phyloP scores from a whole-genome alignment of 2,888 invertebrate genomes.

The Apocheima hispidaria region DNA sequence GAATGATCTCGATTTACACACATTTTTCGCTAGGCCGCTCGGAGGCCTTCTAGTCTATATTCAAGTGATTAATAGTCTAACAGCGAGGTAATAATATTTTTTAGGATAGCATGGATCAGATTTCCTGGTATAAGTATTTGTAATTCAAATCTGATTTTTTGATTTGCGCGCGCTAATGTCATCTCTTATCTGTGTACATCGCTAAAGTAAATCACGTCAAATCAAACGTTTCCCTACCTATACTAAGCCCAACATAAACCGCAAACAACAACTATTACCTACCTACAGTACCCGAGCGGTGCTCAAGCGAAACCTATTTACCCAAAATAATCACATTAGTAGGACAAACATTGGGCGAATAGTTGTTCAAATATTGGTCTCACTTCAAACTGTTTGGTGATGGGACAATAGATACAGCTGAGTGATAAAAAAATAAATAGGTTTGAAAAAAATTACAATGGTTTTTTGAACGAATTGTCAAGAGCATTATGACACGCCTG shows the following conservation, averaged over 20 bases:
- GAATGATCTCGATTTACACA: no score
- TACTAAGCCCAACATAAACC: slow-evolving; percentile 13
- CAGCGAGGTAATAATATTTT: no score
- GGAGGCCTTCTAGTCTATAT: no score
- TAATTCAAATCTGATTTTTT: no score
- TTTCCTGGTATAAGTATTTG: no score
- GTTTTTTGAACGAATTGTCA: no score
- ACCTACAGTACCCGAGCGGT: slow-evolving; percentile 28
- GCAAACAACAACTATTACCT: slow-evolving; percentile 22
- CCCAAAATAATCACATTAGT: slow-evolving; percentile 62
- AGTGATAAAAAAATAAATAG: neutral
- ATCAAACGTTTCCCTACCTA: slow-evolving; percentile 18
- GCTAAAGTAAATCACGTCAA: neutral
- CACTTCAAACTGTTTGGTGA: slow-evolving; percentile 29
- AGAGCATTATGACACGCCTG: no score
- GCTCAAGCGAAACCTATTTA: slow-evolving; percentile 53
- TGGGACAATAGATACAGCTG: slow-evolving; percentile 1
- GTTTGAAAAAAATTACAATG: neutral
- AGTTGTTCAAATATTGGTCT: slow-evolving; percentile 40
- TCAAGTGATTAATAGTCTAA: no score
- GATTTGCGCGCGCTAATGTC: no score
- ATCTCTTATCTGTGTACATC: no score
- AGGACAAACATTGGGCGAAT: slow-evolving; percentile 54
- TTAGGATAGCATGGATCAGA: no score
- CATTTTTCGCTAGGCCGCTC: no score